A percentile compares a stretch with the other conserved stretches of the same genome.
These are phyloP conservation scores for Euleptes europaea DNA, from an alignment of 2,113 vertebrate genomes.

Conservation along the genomic window DNA sequence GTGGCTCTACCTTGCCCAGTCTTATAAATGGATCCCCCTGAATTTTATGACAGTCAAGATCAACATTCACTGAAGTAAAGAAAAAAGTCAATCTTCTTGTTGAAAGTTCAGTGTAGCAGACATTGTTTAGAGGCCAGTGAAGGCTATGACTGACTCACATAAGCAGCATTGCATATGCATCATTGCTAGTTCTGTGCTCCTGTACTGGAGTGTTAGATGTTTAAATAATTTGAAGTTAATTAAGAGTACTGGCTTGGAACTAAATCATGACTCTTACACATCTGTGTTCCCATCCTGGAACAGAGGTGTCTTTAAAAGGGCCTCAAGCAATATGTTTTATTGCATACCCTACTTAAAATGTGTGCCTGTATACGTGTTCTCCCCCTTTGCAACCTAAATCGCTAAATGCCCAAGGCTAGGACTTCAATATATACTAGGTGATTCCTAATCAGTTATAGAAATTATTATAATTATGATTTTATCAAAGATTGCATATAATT, in stretches of 20 bases:
- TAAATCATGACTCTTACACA: slow-evolving; percentile 74
- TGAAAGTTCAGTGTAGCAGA: not conserved
- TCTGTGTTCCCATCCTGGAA: slow-evolving; percentile 72
- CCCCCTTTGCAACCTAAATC: slow-evolving; percentile 60
- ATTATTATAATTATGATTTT: slow-evolving; percentile 62
- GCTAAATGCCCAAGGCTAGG: slow-evolving; percentile 18
- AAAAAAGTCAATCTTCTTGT: not conserved
- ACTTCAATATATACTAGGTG: slow-evolving; percentile 24
- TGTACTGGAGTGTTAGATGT: slow-evolving; percentile 57
- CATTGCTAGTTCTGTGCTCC: slow-evolving; percentile 7
- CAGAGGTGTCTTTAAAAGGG: slow-evolving; percentile 64
- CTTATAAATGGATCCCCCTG: not conserved
- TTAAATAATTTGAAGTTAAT: slow-evolving; percentile 81
- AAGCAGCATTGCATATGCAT: not conserved
- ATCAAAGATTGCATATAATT: slow-evolving; percentile 61
- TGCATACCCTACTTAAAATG: slow-evolving; percentile 54
- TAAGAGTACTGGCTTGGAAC: slow-evolving; percentile 80
- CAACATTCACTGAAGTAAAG: not conserved
- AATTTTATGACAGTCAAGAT: not conserved
- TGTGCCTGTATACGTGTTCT: not conserved
- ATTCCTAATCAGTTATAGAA: slow-evolving; percentile 61
- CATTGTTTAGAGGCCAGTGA: not conserved
- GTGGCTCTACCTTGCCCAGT: not conserved
- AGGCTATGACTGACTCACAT: not conserved
- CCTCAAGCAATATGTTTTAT: slow-evolving; percentile 65